Base-by-base conservation (phyloP, 1,140 invertebrate genomes). In the Drosophila sp. region DNA sequence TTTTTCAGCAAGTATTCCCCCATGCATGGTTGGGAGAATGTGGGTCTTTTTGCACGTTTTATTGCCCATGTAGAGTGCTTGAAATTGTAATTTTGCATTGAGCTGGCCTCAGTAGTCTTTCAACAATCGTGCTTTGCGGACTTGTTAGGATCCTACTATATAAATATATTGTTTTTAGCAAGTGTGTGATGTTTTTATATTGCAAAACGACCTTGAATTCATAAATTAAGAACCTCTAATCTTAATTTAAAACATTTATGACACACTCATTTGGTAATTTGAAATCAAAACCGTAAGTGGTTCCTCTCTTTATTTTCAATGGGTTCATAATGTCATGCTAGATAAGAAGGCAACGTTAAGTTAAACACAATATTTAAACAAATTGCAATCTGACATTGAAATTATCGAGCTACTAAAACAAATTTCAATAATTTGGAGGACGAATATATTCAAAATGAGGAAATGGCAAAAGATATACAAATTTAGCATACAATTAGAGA, bases 31-130 rank as follows among this genome's bases (percentile, higher is more conserved):
- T 75, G 60, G 63, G 27, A 29, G 65, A 78, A 87, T 85, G 74
- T 75, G 74, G 55, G 62, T 63, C 68, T 76, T 79, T 87, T 79
- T 76, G 83, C 81, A 85, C 82, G 81, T 86, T 82, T 68, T 61
- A 60, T 56, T 65, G 56, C 54, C 60, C 58, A 72, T 68, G 67
- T 61, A 62, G 30, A 27, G 38, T 54, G 61, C 11, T 65, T 70
- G 70, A 78, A 84, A 67, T 61, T 77, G 70, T 69, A 65, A 68
- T 47, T 74, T 84, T 60, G 60, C 68, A 60, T 50, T 63, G 40
- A 67, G 58, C 44, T 62, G 58, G 66, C 5, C 66, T 80, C 73
- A 87, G 83, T 87, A 70, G 62, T 60, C 54, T 72, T 72, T 84
- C 32, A 70, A 65, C 84, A 67, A 87, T 87, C 80, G 77, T 67